These are phyloP conservation scores for Meta bourneti DNA, from an alignment of 2,888 invertebrate genomes.

Conservation along the genomic window DNA sequence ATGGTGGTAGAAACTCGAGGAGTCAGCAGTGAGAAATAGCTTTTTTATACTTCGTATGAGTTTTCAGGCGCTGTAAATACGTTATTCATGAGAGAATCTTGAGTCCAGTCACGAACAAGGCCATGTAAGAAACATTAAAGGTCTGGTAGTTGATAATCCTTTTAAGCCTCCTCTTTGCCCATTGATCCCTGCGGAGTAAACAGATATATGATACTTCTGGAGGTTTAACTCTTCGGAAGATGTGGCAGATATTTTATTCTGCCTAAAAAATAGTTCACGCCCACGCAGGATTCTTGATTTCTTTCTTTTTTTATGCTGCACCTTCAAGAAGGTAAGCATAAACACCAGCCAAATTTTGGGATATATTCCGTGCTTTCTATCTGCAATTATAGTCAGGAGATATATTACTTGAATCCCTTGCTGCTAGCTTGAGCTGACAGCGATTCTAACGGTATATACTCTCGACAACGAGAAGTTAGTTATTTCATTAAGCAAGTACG, in stretches of 20 bases:
- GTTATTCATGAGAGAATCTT: constrained; percentile 17
- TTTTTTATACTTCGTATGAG: not conserved
- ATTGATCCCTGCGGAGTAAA: constrained; percentile 4
- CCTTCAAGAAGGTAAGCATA: too few relatives aligned
- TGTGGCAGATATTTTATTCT: not conserved
- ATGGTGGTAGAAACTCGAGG: not conserved
- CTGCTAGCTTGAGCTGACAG: too few relatives aligned
- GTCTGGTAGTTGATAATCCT: constrained; percentile 3
- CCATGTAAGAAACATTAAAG: not conserved
- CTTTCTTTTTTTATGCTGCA: too few relatives aligned
- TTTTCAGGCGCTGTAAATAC: not conserved
- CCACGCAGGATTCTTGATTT: not conserved
- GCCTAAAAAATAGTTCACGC: not conserved
- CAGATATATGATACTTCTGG: not conserved
- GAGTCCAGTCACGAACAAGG: constrained; percentile 19
- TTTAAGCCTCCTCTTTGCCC: constrained; percentile 2
- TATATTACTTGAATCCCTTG: too few relatives aligned
- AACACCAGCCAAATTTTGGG: too few relatives aligned
- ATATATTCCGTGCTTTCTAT: too few relatives aligned
- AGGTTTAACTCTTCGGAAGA: not conserved
- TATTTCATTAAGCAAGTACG: too few relatives aligned
- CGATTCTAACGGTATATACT: too few relatives aligned
- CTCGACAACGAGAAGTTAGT: too few relatives aligned
- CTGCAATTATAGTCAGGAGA: too few relatives aligned
- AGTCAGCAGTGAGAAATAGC: not conserved